Conservation (phyloP, 2,888 invertebrate genomes). For the Daptonema setosum region DNA sequence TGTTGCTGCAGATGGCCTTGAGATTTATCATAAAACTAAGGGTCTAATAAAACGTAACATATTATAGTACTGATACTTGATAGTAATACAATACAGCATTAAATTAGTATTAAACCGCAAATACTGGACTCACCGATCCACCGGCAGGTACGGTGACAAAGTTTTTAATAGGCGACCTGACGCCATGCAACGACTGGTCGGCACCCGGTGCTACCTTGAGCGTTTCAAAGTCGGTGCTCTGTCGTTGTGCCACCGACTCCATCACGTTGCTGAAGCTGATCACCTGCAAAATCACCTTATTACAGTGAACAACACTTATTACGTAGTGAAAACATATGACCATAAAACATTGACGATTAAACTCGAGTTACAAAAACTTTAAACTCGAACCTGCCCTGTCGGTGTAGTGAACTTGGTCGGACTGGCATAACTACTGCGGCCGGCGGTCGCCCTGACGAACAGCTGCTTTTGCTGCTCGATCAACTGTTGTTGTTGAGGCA, state of each 20-base stretch:
- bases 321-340: no score
- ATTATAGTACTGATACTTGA: background rate
- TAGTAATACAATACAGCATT: background rate
- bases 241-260: background rate
- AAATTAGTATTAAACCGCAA: background rate
- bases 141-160: conserved; percentile 1
- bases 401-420: conserved; percentile 5
- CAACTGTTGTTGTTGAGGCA: no score
- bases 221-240: background rate
- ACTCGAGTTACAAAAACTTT: no score
- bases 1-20: no score
- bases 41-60: no score
- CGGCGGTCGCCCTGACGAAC: background rate
- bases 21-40: no score
- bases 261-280: conserved; percentile 4
- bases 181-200: background rate
- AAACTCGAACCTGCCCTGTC: background rate
- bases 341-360: no score
- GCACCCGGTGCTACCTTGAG: background rate
- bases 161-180: conserved; percentile 6
- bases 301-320: no score
- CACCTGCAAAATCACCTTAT: background rate
- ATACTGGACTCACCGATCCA: background rate
- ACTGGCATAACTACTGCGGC: background rate
- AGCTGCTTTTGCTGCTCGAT: no score